A percentile compares a stretch with the other conserved stretches of the same genome.
phyloP scores from a whole-genome alignment of 1,140 invertebrate genomes.

The Papilio xuthus region DNA sequence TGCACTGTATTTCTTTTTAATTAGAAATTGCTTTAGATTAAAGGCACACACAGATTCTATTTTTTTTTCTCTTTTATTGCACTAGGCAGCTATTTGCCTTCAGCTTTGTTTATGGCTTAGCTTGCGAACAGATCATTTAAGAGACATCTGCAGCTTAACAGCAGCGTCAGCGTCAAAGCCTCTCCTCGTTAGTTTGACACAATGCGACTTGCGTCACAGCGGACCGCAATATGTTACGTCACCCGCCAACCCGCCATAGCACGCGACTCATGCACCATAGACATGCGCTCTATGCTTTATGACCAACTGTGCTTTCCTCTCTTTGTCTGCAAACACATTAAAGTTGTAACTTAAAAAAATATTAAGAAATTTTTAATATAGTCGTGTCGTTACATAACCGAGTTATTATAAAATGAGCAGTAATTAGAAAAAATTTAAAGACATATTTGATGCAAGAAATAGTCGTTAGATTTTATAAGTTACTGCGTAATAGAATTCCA shows the following conservation, averaged over 20 bases:
- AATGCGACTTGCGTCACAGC: slow-evolving; percentile 1
- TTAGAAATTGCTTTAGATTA: too few relatives aligned
- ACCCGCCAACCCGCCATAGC: slow-evolving; percentile 2
- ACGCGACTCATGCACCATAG: background rate
- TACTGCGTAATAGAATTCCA: background rate
- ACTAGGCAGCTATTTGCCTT: background rate
- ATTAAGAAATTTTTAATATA: background rate
- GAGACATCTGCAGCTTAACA: background rate
- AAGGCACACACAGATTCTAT: too few relatives aligned
- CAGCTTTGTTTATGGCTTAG: background rate
- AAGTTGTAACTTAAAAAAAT: background rate
- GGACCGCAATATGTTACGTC: background rate
- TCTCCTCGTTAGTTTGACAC: background rate
- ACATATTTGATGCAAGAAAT: background rate
- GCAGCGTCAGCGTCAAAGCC: background rate
- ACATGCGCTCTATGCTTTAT: slow-evolving; percentile 1
- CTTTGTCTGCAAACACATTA: background rate
- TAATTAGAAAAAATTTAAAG: background rate
- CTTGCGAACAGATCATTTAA: background rate
- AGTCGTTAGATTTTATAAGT: background rate
- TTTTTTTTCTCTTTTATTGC: background rate
- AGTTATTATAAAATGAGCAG: background rate
- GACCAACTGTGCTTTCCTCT: background rate
- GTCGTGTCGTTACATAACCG: background rate
- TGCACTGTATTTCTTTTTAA: too few relatives aligned